Evolutionary conservation across 2,113 vertebrate genomes (phyloP).

Genomic region (Mus spicilegus): DNA sequence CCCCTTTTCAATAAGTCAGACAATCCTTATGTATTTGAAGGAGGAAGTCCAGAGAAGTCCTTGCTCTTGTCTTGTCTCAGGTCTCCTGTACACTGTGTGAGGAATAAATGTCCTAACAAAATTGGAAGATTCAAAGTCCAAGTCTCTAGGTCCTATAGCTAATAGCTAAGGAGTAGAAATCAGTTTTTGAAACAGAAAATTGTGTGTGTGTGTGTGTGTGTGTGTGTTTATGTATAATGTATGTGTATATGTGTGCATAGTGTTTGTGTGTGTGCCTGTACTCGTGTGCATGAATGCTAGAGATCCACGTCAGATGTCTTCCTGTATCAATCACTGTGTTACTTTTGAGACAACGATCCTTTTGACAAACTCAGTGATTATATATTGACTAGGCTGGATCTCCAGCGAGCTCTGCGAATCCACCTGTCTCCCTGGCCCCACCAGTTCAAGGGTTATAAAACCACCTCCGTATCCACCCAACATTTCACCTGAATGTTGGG

Average conservation of each 20-base stretch:
- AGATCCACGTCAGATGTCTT: background rate
- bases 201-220: background rate
- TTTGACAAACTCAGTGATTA: no score
- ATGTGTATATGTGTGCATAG: background rate
- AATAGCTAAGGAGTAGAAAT: background rate
- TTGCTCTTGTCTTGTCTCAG: background rate
- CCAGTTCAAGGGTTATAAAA: no score
- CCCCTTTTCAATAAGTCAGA: background rate
- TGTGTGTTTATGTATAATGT: no score
- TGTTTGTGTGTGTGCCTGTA: background rate
- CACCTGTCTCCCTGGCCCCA: background rate
- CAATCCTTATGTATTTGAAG: background rate
- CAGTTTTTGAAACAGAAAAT: background rate
- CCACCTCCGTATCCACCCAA: background rate
- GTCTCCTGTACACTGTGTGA: background rate
- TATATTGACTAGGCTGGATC: background rate
- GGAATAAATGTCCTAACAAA: background rate
- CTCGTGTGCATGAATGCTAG: no score
- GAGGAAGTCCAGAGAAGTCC: background rate
- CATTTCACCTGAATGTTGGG: background rate
- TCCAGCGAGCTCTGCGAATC: no score
- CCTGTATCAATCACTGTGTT: background rate
- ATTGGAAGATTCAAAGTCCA: background rate
- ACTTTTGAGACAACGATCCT: background rate
- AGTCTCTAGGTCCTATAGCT: background rate